Percentiles rank a stretch among this genome's conserved stretches.
phyloP scores from a whole-genome alignment of 30 jellyfish, hydroid and myxozoan species.

The Rhopilema esculentum region DNA sequence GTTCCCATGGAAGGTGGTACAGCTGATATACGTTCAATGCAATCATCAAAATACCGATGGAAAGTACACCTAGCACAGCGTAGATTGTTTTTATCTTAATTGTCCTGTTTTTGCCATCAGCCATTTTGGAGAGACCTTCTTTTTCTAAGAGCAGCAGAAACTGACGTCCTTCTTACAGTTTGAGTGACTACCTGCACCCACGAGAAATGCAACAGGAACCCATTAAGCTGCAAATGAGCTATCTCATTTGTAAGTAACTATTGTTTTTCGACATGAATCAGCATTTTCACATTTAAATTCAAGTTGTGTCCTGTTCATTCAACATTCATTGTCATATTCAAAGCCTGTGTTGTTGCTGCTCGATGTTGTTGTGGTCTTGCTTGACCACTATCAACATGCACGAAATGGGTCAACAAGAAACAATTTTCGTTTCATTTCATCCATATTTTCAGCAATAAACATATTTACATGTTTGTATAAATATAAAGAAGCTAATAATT shows the following conservation, averaged over 20 bases:
- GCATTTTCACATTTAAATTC: neutral
- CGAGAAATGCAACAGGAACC: neutral
- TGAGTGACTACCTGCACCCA: neutral
- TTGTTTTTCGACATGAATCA: neutral
- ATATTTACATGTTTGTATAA: too few relatives aligned
- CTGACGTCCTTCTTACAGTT: neutral
- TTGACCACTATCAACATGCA: too few relatives aligned
- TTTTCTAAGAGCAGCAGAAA: too few relatives aligned
- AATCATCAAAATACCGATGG: constrained; percentile 45
- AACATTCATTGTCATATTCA: neutral
- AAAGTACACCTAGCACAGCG: constrained; percentile 32
- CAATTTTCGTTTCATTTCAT: too few relatives aligned
- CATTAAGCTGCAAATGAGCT: neutral
- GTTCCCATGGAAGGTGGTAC: constrained; percentile 51
- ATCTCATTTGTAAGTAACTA: neutral
- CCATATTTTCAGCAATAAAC: too few relatives aligned
- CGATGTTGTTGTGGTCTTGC: too few relatives aligned
- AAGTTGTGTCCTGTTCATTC: neutral
- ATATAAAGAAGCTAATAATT: too few relatives aligned
- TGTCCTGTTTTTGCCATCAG: constrained; percentile 46
- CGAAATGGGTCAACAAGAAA: too few relatives aligned
- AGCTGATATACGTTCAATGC: constrained; percentile 65
- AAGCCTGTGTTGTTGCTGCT: too few relatives aligned
- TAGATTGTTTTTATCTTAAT: constrained; percentile 25
- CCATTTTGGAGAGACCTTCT: constrained; percentile 24